phyloP scores from a whole-genome alignment of 2,113 vertebrate genomes.

The Paramormyrops kingsleyae region DNA sequence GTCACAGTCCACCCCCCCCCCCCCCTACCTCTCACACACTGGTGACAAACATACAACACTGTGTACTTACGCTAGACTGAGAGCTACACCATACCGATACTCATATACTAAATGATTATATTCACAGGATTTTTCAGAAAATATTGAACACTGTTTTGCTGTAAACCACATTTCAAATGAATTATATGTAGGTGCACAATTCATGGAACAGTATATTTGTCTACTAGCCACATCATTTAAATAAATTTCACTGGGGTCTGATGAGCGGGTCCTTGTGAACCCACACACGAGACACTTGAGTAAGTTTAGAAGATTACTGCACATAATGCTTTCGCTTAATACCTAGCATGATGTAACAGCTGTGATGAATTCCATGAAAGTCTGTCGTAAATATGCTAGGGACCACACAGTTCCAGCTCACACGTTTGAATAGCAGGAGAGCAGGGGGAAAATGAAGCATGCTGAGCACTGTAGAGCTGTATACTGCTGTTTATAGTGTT shows the following conservation, averaged over 20 bases:
- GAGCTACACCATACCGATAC: background rate
- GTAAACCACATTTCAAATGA: background rate
- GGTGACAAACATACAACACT: background rate
- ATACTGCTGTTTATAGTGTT: conserved; percentile 34
- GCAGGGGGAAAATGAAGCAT: conserved; percentile 21
- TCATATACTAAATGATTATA: background rate
- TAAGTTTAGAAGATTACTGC: background rate
- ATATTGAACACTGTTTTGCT: background rate
- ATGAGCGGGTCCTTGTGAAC: background rate
- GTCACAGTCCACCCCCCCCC: background rate
- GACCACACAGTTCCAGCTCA: conserved; percentile 20
- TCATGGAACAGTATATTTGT: background rate
- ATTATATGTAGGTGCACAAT: background rate
- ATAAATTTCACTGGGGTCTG: background rate
- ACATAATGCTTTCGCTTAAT: background rate
- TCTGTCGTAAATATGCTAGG: background rate
- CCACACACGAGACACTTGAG: background rate
- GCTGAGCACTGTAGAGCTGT: conserved; percentile 28
- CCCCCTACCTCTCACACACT: background rate
- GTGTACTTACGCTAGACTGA: background rate
- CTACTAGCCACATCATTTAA: background rate
- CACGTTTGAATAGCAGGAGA: conserved; percentile 10
- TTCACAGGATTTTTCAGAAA: background rate
- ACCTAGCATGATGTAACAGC: background rate
- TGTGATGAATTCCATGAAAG: background rate